Percentiles rank a stretch among this genome's conserved stretches.
These are phyloP conservation scores for Pelodytes ibericus DNA, from an alignment of 2,797 vertebrate species.

Conservation along the genomic window DNA sequence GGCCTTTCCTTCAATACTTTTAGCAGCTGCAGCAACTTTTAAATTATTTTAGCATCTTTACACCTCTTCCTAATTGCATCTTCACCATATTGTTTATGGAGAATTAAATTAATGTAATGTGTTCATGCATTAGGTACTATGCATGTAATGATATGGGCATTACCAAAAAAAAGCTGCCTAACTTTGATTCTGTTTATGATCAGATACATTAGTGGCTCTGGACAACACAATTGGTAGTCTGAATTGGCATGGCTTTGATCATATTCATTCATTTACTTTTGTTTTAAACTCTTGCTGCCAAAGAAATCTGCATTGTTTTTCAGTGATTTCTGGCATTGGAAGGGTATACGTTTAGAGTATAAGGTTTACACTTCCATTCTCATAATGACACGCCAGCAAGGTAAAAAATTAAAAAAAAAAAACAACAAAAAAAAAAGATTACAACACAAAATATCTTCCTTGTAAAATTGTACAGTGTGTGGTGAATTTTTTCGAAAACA, in stretches of 20 bases:
- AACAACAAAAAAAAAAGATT: constrained; percentile 70
- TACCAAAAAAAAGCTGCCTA: constrained; percentile 72
- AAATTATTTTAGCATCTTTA: not conserved
- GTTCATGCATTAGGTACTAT: constrained; percentile 76
- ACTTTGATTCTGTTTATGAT: constrained; percentile 74
- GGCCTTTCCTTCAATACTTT: constrained; percentile 53
- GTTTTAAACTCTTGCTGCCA: constrained; percentile 46
- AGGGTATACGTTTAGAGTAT: constrained; percentile 69
- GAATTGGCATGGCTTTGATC: constrained; percentile 65
- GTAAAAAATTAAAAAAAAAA: constrained; percentile 79
- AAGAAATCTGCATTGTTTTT: constrained; percentile 1
- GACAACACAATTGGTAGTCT: constrained; percentile 59
- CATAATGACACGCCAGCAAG: constrained; percentile 78
- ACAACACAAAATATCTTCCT: constrained; percentile 81
- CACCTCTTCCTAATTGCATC: not conserved
- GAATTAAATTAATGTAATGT: constrained; percentile 66
- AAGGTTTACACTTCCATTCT: constrained; percentile 85
- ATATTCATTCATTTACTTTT: constrained; percentile 61
- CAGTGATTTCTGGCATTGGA: constrained; percentile 14
- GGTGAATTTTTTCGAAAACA: constrained; percentile 85
- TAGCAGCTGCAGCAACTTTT: not conserved
- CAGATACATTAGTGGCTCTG: constrained; percentile 70
- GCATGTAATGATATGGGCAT: constrained; percentile 79
- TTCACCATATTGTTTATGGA: constrained; percentile 63
- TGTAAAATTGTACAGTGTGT: constrained; percentile 98